phyloP scores from a whole-genome alignment of 2,113 vertebrate species.

The Upupa epops region DNA sequence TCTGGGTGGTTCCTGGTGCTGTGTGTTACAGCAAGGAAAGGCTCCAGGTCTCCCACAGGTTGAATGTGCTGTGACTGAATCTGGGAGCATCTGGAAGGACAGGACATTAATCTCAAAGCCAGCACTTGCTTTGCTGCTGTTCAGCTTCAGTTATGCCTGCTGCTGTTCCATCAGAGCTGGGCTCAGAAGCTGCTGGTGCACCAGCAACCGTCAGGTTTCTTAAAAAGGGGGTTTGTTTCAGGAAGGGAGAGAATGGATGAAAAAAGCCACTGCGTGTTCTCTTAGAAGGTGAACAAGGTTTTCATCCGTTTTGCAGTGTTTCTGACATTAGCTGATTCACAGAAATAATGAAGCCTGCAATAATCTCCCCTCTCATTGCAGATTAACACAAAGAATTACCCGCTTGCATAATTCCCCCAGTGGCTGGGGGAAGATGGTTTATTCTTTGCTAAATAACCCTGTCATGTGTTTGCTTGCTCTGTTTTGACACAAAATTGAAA shows the following conservation, averaged over 20 bases:
- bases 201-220: neutral
- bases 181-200: neutral
- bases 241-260: neutral
- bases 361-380: neutral
- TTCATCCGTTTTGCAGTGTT: neutral
- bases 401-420: no score
- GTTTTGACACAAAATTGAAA: neutral
- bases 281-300: neutral
- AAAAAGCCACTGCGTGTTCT: neutral
- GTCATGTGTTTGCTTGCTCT: neutral
- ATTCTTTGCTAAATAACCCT: neutral
- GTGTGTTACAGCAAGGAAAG: neutral
- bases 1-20: neutral
- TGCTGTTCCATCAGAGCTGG: neutral
- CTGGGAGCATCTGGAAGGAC: constrained; percentile 20
- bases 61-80: neutral
- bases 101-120: neutral
- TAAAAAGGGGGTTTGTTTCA: neutral
- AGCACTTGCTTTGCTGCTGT: neutral
- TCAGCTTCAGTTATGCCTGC: neutral
- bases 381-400: neutral
- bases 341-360: neutral
- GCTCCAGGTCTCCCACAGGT: constrained; percentile 24
- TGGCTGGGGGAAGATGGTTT: neutral
- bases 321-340: neutral